Conservation (phyloP, 2,888 invertebrate genomes). For the Eupeodes latifasciatus region DNA sequence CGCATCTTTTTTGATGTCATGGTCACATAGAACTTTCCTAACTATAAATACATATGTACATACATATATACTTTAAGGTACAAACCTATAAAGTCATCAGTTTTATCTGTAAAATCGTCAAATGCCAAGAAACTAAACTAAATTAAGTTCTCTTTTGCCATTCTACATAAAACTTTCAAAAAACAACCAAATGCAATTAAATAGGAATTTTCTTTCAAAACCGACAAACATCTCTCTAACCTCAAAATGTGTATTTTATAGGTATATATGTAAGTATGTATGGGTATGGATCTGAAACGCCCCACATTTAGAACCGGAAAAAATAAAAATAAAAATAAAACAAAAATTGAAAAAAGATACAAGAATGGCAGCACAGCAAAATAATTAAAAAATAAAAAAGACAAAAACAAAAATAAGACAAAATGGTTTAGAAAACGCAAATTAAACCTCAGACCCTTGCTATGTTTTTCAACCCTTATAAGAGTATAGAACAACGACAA, state of each 20-base stretch:
- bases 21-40: not conserved
- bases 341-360: not conserved
- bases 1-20: constrained; percentile 12
- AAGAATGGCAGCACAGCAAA: constrained; percentile 48
- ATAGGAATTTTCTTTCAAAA: constrained; percentile 62
- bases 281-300: not conserved
- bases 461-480: not conserved
- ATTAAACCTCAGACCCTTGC: constrained; percentile 58
- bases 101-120: constrained; percentile 8
- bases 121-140: constrained; percentile 49
- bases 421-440: constrained; percentile 56
- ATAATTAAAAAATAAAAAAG: constrained; percentile 17
- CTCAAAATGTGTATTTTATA: constrained; percentile 8
- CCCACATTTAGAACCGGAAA: constrained; percentile 22
- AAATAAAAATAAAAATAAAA: constrained; percentile 2
- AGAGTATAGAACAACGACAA: not conserved
- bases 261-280: too few relatives aligned
- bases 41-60: not conserved
- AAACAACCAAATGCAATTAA: constrained; percentile 69
- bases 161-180: constrained; percentile 25
- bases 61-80: not conserved
- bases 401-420: constrained; percentile 12
- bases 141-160: constrained; percentile 46
- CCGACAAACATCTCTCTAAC: constrained; percentile 29
- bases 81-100: constrained; percentile 25